A percentile compares a stretch with the other conserved stretches of the same genome.
Conservation (phyloP, 2,888 invertebrate genomes). For the Chloroclystis v-ata region DNA sequence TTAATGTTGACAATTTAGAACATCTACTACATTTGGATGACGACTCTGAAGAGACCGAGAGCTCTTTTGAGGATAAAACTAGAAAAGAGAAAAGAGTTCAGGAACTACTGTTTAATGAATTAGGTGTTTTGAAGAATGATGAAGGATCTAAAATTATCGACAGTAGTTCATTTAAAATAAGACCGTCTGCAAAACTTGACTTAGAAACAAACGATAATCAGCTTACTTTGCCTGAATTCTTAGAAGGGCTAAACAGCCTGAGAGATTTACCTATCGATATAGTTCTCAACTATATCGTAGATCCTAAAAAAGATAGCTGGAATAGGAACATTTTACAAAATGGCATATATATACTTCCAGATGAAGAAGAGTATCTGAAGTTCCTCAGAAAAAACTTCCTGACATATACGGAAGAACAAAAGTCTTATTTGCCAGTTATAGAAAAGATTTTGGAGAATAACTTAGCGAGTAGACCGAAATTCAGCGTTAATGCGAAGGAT, state of each 20-base stretch:
- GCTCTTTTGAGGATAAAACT: background rate
- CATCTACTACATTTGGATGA: slow-evolving; percentile 17
- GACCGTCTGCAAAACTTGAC: background rate
- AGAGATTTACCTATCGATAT: background rate
- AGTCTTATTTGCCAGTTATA: background rate
- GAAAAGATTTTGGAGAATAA: background rate
- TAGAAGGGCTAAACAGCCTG: background rate
- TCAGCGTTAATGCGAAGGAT: background rate
- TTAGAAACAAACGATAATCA: background rate
- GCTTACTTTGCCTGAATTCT: background rate
- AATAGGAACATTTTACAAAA: background rate
- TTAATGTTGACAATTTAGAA: slow-evolving; percentile 34
- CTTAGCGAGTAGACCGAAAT: background rate
- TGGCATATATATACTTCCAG: background rate
- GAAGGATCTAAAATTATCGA: background rate
- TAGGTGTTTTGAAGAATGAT: background rate
- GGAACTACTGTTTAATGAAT: background rate
- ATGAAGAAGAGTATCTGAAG: background rate
- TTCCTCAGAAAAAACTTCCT: background rate
- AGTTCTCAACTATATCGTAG: slow-evolving; percentile 1
- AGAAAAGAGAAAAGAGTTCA: background rate
- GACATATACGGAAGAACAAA: background rate
- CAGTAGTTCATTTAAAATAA: background rate
- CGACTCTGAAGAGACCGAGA: background rate
- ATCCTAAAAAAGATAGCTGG: background rate